Conservation (phyloP, 2,888 invertebrate species). For the Xanthia icteritia region DNA sequence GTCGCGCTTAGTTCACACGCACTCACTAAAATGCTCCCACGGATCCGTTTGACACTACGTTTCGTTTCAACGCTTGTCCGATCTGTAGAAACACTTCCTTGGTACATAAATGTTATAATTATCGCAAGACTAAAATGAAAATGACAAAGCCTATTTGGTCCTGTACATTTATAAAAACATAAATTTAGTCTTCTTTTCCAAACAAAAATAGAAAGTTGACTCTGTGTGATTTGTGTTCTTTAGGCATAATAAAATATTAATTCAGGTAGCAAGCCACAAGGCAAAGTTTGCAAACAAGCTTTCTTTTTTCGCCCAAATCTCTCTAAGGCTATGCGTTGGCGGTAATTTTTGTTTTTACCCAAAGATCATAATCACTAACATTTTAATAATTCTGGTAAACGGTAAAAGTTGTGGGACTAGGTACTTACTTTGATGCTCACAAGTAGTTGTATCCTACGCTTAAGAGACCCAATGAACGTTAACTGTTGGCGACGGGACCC, state of each 20-base stretch:
- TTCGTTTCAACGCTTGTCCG: conserved; percentile 65
- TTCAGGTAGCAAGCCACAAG: conserved; percentile 26
- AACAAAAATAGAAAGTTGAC: conserved; percentile 35
- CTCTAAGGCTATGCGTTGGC: conserved; percentile 45
- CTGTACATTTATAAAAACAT: not conserved
- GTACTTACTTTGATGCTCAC: not conserved
- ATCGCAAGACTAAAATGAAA: conserved; percentile 3
- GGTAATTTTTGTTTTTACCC: conserved; percentile 35
- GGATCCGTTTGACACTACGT: conserved; percentile 72
- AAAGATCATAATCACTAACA: conserved; percentile 26
- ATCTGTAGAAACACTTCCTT: conserved; percentile 69
- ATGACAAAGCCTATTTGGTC: not conserved
- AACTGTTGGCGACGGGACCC: no score
- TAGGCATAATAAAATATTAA: conserved; percentile 35
- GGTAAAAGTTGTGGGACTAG: conserved; percentile 15
- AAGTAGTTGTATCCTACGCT: not conserved
- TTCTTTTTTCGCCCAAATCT: conserved; percentile 57
- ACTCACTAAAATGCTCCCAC: conserved; percentile 87
- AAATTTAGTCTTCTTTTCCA: conserved; percentile 10
- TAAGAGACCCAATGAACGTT: conserved; percentile 36
- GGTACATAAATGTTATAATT: conserved; percentile 51
- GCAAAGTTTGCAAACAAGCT: conserved; percentile 43
- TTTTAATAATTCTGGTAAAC: conserved; percentile 20
- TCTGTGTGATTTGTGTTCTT: conserved; percentile 22
- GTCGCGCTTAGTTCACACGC: conserved; percentile 86